Base-by-base conservation (phyloP, 2,888 invertebrate species). In the Synanthedon vespiformis region DNA sequence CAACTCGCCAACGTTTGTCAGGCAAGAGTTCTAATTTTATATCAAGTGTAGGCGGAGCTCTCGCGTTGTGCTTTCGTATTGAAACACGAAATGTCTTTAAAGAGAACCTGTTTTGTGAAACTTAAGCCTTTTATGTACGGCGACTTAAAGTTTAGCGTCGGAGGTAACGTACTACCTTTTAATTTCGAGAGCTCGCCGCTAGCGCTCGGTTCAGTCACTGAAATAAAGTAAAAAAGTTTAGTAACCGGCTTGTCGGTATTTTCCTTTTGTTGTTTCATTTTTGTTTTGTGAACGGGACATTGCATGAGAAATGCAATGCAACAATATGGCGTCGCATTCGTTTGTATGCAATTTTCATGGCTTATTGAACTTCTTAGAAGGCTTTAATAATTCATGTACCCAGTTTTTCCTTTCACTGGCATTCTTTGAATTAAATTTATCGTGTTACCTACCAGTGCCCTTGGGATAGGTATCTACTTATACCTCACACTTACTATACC, bases 41-140 rank as follows among this genome's bases (percentile, higher is more conserved):
- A 86, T 82, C 83, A 82, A 85, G 86, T 84, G 87, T 87, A 87
- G 87, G 87, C 87, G 87, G 87, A 83, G 87, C 81, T 79, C 78
- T 80, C 67, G 68, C 75, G 79, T 77, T 66, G 72, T 80, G 82
- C 80, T 84, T 82, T 80, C 78, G 75, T 79, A 85, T 82, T 83
- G 81, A 84, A 84, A 84, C 82, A 83, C 83, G 81, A 79, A 87
- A 86, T 78, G 86, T 82, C 83, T 86, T 81, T 83, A 80, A 80
- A 81, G 80, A 77, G 81, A 84, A 85, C 81, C 78, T 77, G 84
- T 82, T 84, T 80, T 70, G 74, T 78, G 84, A 79, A 84, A 83
- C 85, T 84, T 86, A 85, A 83, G 85, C 81, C 85, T 85, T 87
- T 86, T 83, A 74, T 74, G 78, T 78, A 78, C 68, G 72, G 70